Evolutionary conservation across 2,797 vertebrate species (phyloP), one percentile per base, ranked within the genome.

Genomic region (Hybognathus amarus): DNA sequence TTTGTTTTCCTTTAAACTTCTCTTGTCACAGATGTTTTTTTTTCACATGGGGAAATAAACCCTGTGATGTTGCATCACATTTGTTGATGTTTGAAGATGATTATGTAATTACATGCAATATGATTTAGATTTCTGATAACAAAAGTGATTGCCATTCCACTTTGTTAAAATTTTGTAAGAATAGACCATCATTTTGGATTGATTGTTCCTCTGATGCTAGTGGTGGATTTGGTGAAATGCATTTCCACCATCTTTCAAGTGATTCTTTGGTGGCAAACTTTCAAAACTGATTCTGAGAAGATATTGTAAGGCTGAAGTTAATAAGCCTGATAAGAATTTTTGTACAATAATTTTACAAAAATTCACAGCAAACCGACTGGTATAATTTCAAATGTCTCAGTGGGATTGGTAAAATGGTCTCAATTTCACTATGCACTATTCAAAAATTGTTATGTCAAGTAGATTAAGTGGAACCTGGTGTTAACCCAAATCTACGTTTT

Each of bases 1-100:
- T 59, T 88, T 83, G 56, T 85, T 85, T 84, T 61, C 50, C 76
- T 84, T 85, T 74, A 75, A 84, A 74, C 78, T 75, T 89, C 20
- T 83, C 10, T 66, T 83, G 81, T 84, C 61, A 59, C 50, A 36
- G 85, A 85, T 89, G 87, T 83, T 59, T 83, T 77, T 61, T 79
- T 61, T 79, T 82, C 82, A 68, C 42, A 79, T 75, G 83, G 84
- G 83, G 85, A 85, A 85, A 70, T 78, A 63, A 61, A 50, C 66
- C 50, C 36, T 24, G 40, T 75, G 64, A 76, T 64, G 83, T 69
- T 18, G 52, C 24, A 69, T 78, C 45, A 69, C 17, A 74, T 67
- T 85, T 61, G 63, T 77, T 83, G 63, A 68, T 76, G 73, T 42
- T 82, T 75, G 68, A 75, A 50, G 70, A 38, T 79, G 12, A 78